Conservation (phyloP, 2,113 vertebrate species). For the Sturnira hondurensis region DNA sequence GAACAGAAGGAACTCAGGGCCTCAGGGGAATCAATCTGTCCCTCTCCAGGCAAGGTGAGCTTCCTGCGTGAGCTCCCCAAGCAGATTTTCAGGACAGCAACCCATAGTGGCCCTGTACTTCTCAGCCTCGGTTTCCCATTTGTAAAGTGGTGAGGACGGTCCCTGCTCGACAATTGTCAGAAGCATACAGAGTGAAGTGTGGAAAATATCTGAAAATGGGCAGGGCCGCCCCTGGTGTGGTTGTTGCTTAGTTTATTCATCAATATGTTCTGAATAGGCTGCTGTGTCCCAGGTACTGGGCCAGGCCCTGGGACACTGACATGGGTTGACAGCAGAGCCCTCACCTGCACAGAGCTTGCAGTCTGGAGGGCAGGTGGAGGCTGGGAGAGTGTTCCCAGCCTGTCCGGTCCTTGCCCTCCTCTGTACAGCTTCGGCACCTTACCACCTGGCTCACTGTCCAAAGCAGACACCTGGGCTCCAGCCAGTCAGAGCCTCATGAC, state of each 20-base stretch:
- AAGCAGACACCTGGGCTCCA: not conserved
- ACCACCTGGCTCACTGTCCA: not conserved
- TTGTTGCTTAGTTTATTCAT: not conserved
- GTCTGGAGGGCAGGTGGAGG: not conserved
- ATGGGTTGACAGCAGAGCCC: not conserved
- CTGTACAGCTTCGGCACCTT: not conserved
- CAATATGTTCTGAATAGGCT: not conserved
- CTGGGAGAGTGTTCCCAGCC: not conserved
- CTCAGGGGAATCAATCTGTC: not conserved
- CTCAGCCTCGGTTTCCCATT: not conserved
- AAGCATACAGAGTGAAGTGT: not conserved
- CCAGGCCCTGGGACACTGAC: not conserved
- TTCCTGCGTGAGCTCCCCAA: not conserved
- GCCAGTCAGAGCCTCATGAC: not conserved
- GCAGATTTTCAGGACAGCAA: not conserved
- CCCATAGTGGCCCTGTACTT: not conserved
- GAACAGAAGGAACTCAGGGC: not conserved
- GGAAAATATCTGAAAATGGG: not conserved
- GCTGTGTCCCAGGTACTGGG: not conserved
- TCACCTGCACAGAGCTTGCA: accelerated
- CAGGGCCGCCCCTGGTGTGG: not conserved
- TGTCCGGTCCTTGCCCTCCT: not conserved
- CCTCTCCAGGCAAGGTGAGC: not conserved
- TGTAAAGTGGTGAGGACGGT: not conserved
- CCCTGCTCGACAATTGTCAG: not conserved